phyloP scores from a whole-genome alignment of 2,888 invertebrate genomes.

The Pharmacophagus antenor region DNA sequence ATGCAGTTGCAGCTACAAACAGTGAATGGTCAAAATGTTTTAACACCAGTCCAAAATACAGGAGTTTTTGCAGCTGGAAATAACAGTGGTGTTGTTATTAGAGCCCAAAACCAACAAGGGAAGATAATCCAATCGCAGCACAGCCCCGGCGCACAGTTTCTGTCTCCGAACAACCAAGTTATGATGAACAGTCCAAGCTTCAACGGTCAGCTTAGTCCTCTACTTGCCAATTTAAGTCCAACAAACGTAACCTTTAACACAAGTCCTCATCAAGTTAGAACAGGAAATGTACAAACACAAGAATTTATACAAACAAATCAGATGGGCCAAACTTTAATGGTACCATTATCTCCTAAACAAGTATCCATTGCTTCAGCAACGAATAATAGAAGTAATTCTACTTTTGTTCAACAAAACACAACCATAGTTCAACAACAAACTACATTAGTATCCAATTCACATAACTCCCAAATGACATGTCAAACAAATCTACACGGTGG shows the following conservation, averaged over 20 bases:
- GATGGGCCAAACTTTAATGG: conserved; percentile 86
- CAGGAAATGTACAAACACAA: conserved; percentile 83
- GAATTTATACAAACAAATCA: conserved; percentile 87
- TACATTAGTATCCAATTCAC: conserved; percentile 87
- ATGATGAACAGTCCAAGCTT: conserved; percentile 87
- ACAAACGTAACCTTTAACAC: conserved; percentile 84
- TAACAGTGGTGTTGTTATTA: conserved; percentile 89
- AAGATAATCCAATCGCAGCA: conserved; percentile 86
- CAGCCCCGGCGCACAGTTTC: conserved; percentile 85
- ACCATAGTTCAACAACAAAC: conserved; percentile 92
- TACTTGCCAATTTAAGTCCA: conserved; percentile 87
- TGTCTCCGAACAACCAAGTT: conserved; percentile 88
- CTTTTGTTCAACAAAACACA: conserved; percentile 91
- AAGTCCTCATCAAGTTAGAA: conserved; percentile 72
- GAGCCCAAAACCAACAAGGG: conserved; percentile 86
- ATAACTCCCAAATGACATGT: conserved; percentile 59
- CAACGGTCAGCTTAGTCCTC: conserved; percentile 89
- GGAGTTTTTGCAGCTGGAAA: conserved; percentile 83
- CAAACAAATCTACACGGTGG: conserved; percentile 52
- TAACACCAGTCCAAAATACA: conserved; percentile 86
- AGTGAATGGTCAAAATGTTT: conserved; percentile 88
- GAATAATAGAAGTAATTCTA: conserved; percentile 83
- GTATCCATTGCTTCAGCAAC: conserved; percentile 76
- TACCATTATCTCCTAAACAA: conserved; percentile 84
- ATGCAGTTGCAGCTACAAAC: conserved; percentile 90